Evolutionary conservation across 2,888 invertebrate genomes (phyloP), one percentile per base, ranked within the genome.

Genomic region (Agapetus fuscipes): DNA sequence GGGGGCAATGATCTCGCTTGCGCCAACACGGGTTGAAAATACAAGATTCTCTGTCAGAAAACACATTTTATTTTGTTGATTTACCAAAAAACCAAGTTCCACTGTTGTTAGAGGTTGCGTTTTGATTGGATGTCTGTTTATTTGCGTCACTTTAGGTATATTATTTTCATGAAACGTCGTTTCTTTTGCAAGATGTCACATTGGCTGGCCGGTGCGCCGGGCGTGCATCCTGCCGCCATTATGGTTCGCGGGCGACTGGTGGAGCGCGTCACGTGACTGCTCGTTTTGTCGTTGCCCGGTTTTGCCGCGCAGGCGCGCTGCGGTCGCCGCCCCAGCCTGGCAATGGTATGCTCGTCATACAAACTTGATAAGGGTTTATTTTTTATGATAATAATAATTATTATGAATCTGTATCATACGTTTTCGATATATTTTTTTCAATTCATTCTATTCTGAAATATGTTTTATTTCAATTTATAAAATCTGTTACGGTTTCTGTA

Each of bases 221-320:
- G 67, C 66, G 65, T 53, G 50, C 67, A 66, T 64, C 68, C 67
- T 66, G 56, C 58, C 57, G 56, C 59, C 59, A 38, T 43, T 27
- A 24, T 33, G 30, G 30, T 38, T 32, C 28, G 59, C 67, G 70
- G 68, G 59, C 59, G 64, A 69, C 61, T 70, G 69, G 65, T 68
- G 69, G 66, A 66, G 61, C 62, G 52, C 61, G 67, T 70, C 70
- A 70, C 70, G 70, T 70, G 70, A 70, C 65, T 64, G 58, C 63
- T 64, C 68, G 64, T 70, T 70, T 69, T 68, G 67, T 70, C 69
- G 64, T 66, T 65, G 65, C 68, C 64, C 64, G 39, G 16, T 30
- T 20, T 28, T 9, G 24, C 34, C 37, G 43, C 40, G 42, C 41
- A 29, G 34, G 27, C 43, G 48, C 46, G 32, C 44, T 15, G 30